A percentile compares a stretch with the other conserved stretches of the same genome.
phyloP scores from a whole-genome alignment of 2,797 vertebrate species.

The Phalloptychus januarius region DNA sequence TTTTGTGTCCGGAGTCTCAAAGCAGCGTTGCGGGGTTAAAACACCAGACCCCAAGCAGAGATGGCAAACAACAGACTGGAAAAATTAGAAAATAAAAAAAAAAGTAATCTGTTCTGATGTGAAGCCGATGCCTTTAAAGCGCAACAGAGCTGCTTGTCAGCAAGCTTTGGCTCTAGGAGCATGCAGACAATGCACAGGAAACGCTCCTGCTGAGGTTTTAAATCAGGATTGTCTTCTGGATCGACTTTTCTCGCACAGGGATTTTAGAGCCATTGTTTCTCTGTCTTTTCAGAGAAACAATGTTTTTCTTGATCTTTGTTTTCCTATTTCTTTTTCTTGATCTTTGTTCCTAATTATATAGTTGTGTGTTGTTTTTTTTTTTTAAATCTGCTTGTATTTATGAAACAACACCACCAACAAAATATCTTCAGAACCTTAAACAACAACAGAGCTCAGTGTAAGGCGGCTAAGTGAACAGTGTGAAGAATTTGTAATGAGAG shows the following conservation, averaged over 20 bases:
- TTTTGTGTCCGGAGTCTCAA: too few species aligned
- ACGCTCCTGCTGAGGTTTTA: background rate
- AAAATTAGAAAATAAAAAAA: background rate
- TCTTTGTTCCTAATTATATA: conserved; percentile 18
- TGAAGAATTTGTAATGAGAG: background rate
- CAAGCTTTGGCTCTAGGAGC: background rate
- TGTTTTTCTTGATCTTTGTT: conserved; percentile 31
- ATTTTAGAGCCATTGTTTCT: conserved; percentile 17
- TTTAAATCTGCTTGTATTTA: conserved; percentile 4
- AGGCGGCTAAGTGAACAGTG: background rate
- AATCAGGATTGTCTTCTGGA: background rate
- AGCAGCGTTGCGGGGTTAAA: conserved; percentile 4
- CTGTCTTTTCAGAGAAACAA: conserved; percentile 10
- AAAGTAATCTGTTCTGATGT: background rate
- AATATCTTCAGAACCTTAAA: background rate
- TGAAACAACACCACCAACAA: background rate
- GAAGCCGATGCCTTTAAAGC: background rate
- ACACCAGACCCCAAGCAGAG: background rate
- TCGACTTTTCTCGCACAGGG: conserved; percentile 6
- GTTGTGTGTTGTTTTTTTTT: conserved; percentile 11
- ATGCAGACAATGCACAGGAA: background rate
- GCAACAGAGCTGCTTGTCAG: background rate
- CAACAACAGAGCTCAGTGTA: background rate
- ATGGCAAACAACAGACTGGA: background rate
- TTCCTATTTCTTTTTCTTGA: conserved; percentile 29